Evolutionary conservation across 1,140 invertebrate genomes (phyloP).

Genomic region (Cydia pomonella): DNA sequence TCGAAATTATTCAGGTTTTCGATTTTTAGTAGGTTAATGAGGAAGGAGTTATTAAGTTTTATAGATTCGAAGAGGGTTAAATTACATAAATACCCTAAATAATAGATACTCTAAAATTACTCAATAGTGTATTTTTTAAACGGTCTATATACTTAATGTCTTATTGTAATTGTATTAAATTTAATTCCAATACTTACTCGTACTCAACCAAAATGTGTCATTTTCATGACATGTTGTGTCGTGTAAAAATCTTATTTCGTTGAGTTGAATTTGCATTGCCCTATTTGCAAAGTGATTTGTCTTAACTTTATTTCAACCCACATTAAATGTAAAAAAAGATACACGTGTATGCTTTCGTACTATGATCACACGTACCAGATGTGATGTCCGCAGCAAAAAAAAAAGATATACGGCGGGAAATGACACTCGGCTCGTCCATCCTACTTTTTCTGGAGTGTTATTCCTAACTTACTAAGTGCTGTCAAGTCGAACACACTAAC

Average conservation of each 20-base stretch:
- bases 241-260: neutral
- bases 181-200: too few species aligned
- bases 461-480: conserved; percentile 6
- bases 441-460: conserved; percentile 58
- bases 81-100: too few species aligned
- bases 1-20: neutral
- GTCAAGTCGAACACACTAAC: neutral
- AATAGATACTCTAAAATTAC: too few species aligned
- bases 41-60: too few species aligned
- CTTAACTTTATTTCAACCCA: neutral
- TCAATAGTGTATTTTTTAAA: too few species aligned
- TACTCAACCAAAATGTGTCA: too few species aligned
- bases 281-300: neutral
- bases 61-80: too few species aligned
- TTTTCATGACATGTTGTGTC: too few species aligned
- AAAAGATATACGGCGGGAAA: conserved; percentile 72
- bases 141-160: too few species aligned
- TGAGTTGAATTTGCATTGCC: neutral
- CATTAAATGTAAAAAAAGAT: neutral
- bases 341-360: conserved; percentile 49
- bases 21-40: neutral
- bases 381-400: conserved; percentile 69
- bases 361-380: conserved; percentile 56
- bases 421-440: conserved; percentile 65
- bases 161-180: too few species aligned